Evolutionary conservation across 1,140 invertebrate genomes (phyloP).

Genomic region (Pomacea maculata): DNA sequence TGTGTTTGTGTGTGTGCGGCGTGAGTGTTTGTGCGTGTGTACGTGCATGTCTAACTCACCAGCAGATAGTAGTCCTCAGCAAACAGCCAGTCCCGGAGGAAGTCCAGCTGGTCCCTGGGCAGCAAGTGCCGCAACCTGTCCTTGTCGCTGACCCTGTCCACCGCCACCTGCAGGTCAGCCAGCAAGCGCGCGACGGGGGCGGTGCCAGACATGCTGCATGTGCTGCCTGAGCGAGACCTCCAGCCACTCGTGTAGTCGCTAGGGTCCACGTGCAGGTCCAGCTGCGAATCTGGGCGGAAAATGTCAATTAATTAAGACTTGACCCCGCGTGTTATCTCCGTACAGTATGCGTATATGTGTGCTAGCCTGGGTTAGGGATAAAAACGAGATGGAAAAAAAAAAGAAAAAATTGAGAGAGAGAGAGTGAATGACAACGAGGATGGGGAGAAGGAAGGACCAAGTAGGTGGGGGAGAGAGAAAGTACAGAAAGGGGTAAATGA

Average conservation of each 20-base stretch:
- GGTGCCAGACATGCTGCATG: background rate
- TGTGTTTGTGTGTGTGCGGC: too few species aligned
- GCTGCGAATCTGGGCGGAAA: background rate
- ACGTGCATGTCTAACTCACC: background rate
- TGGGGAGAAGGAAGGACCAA: background rate
- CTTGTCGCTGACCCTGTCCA: conserved; percentile 1
- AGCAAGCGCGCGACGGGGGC: background rate
- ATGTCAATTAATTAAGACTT: too few species aligned
- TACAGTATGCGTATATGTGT: too few species aligned
- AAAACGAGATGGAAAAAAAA: too few species aligned
- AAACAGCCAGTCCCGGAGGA: conserved; percentile 19
- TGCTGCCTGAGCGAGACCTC: background rate
- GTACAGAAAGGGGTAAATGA: background rate
- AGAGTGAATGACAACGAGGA: too few species aligned
- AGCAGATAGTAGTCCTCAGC: conserved; percentile 6
- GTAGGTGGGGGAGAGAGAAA: conserved; percentile 10
- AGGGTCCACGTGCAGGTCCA: background rate
- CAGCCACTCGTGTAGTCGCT: background rate
- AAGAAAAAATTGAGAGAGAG: too few species aligned
- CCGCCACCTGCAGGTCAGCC: background rate
- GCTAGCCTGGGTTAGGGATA: too few species aligned
- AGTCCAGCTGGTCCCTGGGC: conserved; percentile 9
- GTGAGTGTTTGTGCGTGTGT: too few species aligned
- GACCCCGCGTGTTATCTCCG: too few species aligned
- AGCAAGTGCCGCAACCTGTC: conserved; percentile 4